Evolutionary conservation across 2,113 vertebrate genomes (phyloP).

Genomic region (Elephas maximus): DNA sequence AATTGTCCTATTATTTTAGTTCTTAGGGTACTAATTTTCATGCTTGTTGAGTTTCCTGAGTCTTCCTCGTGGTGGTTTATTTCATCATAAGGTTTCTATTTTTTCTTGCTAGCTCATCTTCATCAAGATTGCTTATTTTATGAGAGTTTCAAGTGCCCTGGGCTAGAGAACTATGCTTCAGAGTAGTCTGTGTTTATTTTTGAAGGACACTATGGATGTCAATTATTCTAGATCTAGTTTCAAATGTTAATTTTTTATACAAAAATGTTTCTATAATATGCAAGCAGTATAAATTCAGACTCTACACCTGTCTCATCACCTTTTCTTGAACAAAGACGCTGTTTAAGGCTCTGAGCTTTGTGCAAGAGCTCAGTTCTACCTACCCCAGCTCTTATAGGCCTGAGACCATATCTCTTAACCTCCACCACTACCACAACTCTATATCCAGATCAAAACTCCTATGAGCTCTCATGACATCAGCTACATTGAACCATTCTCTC

Average conservation of each 20-base stretch:
- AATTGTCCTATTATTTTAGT: background rate
- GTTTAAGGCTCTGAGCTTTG: background rate
- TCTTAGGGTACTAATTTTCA: background rate
- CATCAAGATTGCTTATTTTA: slow-evolving; percentile 2
- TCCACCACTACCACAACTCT: background rate
- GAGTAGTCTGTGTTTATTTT: background rate
- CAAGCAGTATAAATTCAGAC: background rate
- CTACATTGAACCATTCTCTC: background rate
- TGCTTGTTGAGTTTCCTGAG: background rate
- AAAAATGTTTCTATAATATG: background rate
- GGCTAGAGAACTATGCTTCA: background rate
- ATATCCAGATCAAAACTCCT: background rate
- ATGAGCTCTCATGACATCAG: background rate
- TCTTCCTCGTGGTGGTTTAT: background rate
- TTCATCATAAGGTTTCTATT: background rate
- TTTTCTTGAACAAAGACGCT: background rate
- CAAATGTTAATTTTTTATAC: background rate
- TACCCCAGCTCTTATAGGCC: background rate
- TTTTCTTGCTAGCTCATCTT: background rate
- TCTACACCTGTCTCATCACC: background rate
- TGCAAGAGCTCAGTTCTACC: background rate
- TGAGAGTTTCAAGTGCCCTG: background rate
- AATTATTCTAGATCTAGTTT: background rate
- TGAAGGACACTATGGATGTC: background rate
- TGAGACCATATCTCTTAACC: background rate